These are phyloP conservation scores for Hephaestus fuliginosus DNA, from an alignment of 2,797 vertebrate species.

Conservation along the genomic window DNA sequence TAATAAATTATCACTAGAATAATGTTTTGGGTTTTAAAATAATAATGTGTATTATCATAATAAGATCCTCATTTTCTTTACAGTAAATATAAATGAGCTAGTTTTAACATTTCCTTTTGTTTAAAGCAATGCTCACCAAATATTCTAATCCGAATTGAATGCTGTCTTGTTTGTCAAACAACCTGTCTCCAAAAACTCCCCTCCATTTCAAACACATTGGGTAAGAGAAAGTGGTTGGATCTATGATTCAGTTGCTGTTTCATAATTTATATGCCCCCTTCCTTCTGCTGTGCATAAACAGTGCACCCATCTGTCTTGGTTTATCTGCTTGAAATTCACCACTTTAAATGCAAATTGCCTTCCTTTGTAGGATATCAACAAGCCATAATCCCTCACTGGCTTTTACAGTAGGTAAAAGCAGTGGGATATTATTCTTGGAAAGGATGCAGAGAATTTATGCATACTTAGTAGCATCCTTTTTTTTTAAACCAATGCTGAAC, in stretches of 20 bases:
- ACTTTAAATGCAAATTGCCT: slow-evolving; percentile 80
- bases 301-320: slow-evolving; percentile 64
- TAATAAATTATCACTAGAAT: background rate
- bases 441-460: slow-evolving; percentile 57
- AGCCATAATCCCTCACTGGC: slow-evolving; percentile 70
- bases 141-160: background rate
- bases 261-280: slow-evolving; percentile 63
- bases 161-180: slow-evolving; percentile 4
- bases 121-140: background rate
- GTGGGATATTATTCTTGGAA: slow-evolving; percentile 57
- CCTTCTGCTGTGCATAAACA: slow-evolving; percentile 63
- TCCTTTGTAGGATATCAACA: slow-evolving; percentile 76
- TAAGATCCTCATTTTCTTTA: background rate
- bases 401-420: slow-evolving; percentile 65
- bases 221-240: slow-evolving; percentile 35
- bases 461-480: slow-evolving; percentile 48
- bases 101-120: too few species aligned
- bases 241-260: slow-evolving; percentile 56
- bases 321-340: slow-evolving; percentile 70
- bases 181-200: slow-evolving; percentile 8
- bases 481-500: slow-evolving; percentile 23
- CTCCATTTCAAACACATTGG: slow-evolving; percentile 6
- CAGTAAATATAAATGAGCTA: background rate
- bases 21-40: background rate
- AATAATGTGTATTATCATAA: background rate